Evolutionary conservation across 2,113 vertebrate species (phyloP), one percentile per base, ranked within the genome.

Genomic region (Boulengeromyrus knoepffleri): DNA sequence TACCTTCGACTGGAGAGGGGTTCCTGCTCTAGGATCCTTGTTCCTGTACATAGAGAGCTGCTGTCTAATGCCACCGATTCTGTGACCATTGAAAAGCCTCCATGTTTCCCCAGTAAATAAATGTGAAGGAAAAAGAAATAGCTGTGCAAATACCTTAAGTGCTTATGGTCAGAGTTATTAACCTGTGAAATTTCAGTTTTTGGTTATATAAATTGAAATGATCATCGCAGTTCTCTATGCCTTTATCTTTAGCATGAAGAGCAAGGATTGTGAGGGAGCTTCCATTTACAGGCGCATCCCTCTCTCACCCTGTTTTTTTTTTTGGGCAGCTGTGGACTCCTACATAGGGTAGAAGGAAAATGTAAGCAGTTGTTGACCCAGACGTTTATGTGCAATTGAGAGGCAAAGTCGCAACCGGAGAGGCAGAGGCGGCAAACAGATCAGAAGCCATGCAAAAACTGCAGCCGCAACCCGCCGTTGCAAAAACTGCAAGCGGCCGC

Each of bases 381-480:
- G 58, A 27, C 7, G 24, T 66, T 66, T 27, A 27, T 10, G 24
- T n/a, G 3, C 24, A 66, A 27, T n/a, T 3, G 24, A 27, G 49
- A 31, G 85, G n/a, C 2, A 27, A 5, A n/a, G 56, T 92, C 56
- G 88, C 74, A 46, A 80, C 53, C 86, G 74, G 58, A 88, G 87
- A 91, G 93, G 93, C 94, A 92, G 92, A 90, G 93, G 92, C 92
- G 92, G 80, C 77, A 89, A 93, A 92, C 91, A 92, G 92, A 93
- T 74, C 87, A 85, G 92, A 94, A 92, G 92, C 93, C 92, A 94
- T 58, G 80, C 92, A 93, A 90, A 89, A 90, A 80, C 92, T 94
- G 94, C 93, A 94, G 93, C 92, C 94, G 93, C 93, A 95, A 53
- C 92, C 91, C 90, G 77, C 93, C 94, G 88, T 94, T 90, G 93